Evolutionary conservation across 1,140 invertebrate genomes (phyloP), one percentile per base, ranked within the genome.

Genomic region (Conus betulinus): DNA sequence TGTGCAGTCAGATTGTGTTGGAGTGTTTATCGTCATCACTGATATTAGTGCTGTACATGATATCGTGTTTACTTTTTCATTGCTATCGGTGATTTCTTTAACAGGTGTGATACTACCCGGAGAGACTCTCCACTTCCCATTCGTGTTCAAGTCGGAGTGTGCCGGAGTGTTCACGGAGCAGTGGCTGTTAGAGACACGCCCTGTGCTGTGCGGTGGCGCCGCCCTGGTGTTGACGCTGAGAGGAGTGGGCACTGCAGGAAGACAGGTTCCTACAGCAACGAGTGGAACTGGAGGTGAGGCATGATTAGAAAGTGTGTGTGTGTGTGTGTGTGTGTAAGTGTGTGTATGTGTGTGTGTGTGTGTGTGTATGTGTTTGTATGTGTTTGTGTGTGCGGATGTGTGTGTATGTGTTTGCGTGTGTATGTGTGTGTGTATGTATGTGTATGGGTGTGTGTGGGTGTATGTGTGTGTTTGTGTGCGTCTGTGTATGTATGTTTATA

Each of bases 91-190:
- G 57, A 27, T 79, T 88, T 11, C 63, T 84, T 76, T 88, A 90
- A 13, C 88, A 95, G 94, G 94, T 89, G 94, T 95, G 2, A 94
- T 95, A 87, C 90, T 95, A 20, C 95, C 95, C 23, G 94, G 94
- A 13, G 94, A 95, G 84, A 93, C 92, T 4, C 91, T 95, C 89
- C 93, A 93, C 84, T 93, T 95, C 82, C 94, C 94, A 3, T 95
- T 95, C 91, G 93, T 95, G 5, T 95, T 95, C 88, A 95, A 95
- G 87, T 95, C 95, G 6, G 92, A 91, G 20, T 94, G 94, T 90
- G 92, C 94, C 63, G 95, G 95, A 5, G 94, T 95, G 7, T 95
- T 95, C 88, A 91, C 92, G 3, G 95, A 95, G 84, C 94, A 94
- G 88, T 95, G 95, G 95, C 90, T 93, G 88, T 93, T 95, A 88